Conservation (phyloP, 2,888 invertebrate genomes). For the Pandemis cinnamomeana region DNA sequence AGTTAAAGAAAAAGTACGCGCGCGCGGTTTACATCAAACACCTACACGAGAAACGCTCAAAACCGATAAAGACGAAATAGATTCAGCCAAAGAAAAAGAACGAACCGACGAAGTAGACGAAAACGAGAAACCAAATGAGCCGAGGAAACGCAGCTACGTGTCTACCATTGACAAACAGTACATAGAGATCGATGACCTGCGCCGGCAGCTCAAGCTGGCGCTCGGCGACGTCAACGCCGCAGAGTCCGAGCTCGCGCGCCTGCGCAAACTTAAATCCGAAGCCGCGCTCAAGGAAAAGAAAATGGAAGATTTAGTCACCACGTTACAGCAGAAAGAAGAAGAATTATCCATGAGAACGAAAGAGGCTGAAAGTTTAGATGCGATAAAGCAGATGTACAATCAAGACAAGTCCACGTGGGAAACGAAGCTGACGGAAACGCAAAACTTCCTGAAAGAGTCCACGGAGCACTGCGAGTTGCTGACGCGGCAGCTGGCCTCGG, state of each 20-base stretch:
- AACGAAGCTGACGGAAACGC: constrained; percentile 87
- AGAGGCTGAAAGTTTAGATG: constrained; percentile 87
- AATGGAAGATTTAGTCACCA: constrained; percentile 90
- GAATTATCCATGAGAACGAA: constrained; percentile 88
- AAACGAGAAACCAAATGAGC: constrained; percentile 79
- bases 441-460: constrained; percentile 87
- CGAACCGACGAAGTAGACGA: constrained; percentile 70
- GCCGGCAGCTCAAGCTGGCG: constrained; percentile 87
- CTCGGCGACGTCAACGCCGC: constrained; percentile 86
- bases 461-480: constrained; percentile 87
- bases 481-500: constrained; percentile 87
- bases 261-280: constrained; percentile 89
- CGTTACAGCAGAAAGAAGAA: constrained; percentile 91
- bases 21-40: constrained; percentile 85
- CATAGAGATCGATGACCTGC: constrained; percentile 88
- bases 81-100: constrained; percentile 80
- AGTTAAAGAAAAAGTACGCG: constrained; percentile 82
- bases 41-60: constrained; percentile 80
- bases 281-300: constrained; percentile 88
- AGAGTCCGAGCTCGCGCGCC: constrained; percentile 89
- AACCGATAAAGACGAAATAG: constrained; percentile 81
- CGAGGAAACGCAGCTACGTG: constrained; percentile 80
- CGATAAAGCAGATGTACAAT: constrained; percentile 85
- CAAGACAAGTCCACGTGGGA: constrained; percentile 89
- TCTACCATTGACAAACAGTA: constrained; percentile 86